phyloP scores from a whole-genome alignment of 2,888 invertebrate genomes.

The Sinhomidia bicolor region DNA sequence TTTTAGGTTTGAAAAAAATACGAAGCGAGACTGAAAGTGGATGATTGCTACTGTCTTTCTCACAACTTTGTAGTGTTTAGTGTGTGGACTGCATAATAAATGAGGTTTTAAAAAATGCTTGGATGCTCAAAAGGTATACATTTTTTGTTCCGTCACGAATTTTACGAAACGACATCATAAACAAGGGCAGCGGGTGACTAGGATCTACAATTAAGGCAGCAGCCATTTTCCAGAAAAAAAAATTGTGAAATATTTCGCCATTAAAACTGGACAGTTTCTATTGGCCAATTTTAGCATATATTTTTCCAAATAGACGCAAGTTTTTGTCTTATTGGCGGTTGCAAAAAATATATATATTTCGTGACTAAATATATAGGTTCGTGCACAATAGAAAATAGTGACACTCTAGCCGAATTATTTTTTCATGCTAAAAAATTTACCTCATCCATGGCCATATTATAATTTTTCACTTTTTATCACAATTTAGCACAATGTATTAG shows the following conservation, averaged over 20 bases:
- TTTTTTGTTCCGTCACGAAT: not conserved
- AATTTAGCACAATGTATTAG: no score
- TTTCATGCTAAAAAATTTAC: not conserved
- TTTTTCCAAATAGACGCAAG: no score
- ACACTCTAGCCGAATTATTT: not conserved
- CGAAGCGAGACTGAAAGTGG: conserved; percentile 40
- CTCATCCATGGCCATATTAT: not conserved
- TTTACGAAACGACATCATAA: conserved; percentile 6
- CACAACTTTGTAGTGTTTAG: conserved; percentile 1
- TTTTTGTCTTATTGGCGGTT: not conserved
- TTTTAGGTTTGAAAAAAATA: conserved; percentile 7
- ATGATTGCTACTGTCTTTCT: conserved; percentile 64
- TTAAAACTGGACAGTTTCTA: no score
- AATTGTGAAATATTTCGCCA: no score
- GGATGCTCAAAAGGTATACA: not conserved
- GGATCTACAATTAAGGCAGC: not conserved
- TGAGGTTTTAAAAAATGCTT: not conserved
- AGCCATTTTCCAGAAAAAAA: not conserved
- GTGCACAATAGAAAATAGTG: not conserved
- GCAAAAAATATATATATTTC: not conserved
- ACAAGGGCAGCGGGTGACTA: not conserved
- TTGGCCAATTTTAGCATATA: no score
- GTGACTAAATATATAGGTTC: not conserved
- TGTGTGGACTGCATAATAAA: conserved; percentile 27
- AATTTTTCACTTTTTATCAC: not conserved